phyloP scores from a whole-genome alignment of 2,113 vertebrate species.

The Phylloscopus trochiloides region DNA sequence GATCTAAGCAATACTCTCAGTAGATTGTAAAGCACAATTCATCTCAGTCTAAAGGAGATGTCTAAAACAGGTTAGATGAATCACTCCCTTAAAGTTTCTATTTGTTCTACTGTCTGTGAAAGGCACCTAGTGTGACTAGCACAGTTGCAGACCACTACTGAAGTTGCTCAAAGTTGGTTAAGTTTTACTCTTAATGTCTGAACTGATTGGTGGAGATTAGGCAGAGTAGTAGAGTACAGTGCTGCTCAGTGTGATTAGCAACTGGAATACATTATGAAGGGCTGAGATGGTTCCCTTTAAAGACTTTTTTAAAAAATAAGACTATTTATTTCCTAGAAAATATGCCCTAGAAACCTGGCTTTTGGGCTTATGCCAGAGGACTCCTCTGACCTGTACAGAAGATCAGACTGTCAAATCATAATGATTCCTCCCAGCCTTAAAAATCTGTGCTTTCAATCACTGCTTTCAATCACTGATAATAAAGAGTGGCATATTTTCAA shows the following conservation, averaged over 20 bases:
- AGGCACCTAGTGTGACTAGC: not conserved
- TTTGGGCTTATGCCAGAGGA: not conserved
- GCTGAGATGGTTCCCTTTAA: not conserved
- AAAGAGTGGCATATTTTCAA: constrained; percentile 23
- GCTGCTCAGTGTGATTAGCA: not conserved
- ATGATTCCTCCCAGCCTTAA: not conserved
- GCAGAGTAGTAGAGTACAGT: not conserved
- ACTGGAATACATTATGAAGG: not conserved
- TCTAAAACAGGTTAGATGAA: constrained; percentile 47
- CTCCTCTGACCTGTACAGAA: not conserved
- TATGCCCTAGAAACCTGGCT: not conserved
- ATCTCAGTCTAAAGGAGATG: constrained; percentile 32
- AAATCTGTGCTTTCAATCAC: not conserved
- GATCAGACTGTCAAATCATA: not conserved
- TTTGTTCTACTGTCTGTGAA: constrained; percentile 19
- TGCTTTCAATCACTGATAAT: not conserved
- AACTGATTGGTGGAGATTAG: not conserved
- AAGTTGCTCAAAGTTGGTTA: not conserved
- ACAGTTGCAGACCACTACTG: not conserved
- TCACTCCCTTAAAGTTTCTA: constrained; percentile 27
- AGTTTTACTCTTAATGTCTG: not conserved
- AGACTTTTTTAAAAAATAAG: not conserved
- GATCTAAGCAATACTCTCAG: not conserved
- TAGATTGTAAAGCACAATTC: constrained; percentile 22
- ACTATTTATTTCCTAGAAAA: not conserved